Evolutionary conservation across 2,888 invertebrate genomes (phyloP), one percentile per base, ranked within the genome.

Genomic region (Trachelus stipa): DNA sequence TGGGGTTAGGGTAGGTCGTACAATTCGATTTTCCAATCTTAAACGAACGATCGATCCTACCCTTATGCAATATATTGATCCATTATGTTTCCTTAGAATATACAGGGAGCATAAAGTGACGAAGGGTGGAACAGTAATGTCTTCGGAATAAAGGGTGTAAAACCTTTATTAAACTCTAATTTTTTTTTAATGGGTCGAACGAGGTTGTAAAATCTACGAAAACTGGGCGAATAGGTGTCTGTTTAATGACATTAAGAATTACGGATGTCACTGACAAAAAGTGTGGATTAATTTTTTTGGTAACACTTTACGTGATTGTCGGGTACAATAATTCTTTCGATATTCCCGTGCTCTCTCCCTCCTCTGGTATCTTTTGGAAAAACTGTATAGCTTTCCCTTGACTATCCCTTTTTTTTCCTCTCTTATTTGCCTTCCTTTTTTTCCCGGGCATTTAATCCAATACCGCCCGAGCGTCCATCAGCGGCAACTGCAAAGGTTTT

Each of bases 391-490:
- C 23, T 23, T 9, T 56, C 23, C 9, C 23, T 75, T 73, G 34
- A 15, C 35, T 37, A 15, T 76, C 69, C n/a, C 33, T 37, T 74
- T 78, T 78, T 79, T 69, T 12, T 12, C 12, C 1, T 33, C 37
- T 77, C 4, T 79, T 74, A 74, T 77, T 73, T 33, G 15, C 3
- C 68, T 82, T 85, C 83, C 83, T 81, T 88, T 86, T 85, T 87
- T 83, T 73, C 77, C 84, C 83, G 82, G 85, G 84, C 88, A 87
- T 89, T 90, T 90, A 90, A 90, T 90, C 89, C 89, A 88, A 87
- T 88, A 87, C 86, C 85, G 85, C 84, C 88, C 87, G 87, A 85
- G 89, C 90, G 90, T 91, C 88, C 89, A 90, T 89, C 34, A 56
- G 56, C 9, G 23, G 9, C 56, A 56, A 30, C 68, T 34, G 23